phyloP scores from a whole-genome alignment of 1,140 invertebrate species.

The Stegodyphus dumicola region DNA sequence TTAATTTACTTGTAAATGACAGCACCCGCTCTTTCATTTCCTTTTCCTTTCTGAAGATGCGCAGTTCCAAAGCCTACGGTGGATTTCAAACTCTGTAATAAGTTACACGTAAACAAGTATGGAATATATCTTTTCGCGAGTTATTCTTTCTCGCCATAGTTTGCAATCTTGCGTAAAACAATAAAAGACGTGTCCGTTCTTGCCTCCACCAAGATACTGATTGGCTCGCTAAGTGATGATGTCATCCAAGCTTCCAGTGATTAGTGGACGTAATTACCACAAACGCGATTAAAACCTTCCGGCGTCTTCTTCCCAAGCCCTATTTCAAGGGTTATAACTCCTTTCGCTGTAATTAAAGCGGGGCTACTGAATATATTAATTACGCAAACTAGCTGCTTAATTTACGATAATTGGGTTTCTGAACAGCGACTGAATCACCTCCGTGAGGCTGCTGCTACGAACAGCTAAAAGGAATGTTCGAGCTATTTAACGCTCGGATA shows the following conservation, averaged over 20 bases:
- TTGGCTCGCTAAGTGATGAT: constrained; percentile 59
- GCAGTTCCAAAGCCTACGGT: no score
- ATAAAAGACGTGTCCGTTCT: neutral
- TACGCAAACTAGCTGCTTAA: constrained; percentile 60
- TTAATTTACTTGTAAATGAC: no score
- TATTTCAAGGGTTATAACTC: constrained; percentile 60
- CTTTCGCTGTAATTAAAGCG: constrained; percentile 57
- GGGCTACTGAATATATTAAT: constrained; percentile 59
- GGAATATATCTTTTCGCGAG: no score
- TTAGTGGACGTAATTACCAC: constrained; percentile 58
- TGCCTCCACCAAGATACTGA: constrained; percentile 29
- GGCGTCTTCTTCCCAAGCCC: constrained; percentile 4
- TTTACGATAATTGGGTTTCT: constrained; percentile 56
- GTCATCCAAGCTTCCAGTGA: constrained; percentile 41
- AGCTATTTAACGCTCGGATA: neutral
- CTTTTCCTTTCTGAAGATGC: no score
- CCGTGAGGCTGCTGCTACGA: neutral
- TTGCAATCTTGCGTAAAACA: neutral
- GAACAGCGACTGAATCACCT: neutral
- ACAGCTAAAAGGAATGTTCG: neutral
- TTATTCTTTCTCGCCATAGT: no score
- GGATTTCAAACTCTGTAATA: no score
- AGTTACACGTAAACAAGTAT: no score
- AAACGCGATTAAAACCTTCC: constrained; percentile 46
- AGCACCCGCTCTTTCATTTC: no score